Base-by-base conservation (phyloP, 2,888 invertebrate species). In the Andricus quercusramuli region DNA sequence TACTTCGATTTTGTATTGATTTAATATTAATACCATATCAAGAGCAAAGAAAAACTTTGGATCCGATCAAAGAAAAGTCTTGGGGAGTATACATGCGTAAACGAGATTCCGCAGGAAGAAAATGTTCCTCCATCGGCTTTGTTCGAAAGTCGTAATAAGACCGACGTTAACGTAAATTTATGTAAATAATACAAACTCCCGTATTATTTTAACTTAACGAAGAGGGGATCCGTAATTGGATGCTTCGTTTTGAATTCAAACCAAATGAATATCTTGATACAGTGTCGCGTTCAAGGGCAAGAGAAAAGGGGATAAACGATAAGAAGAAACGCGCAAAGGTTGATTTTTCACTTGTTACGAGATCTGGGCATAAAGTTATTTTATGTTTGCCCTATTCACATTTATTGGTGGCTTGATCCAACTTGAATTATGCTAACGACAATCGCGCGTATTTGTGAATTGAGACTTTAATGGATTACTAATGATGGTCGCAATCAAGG, bases 121-220 rank as follows among this genome's bases (percentile, higher is more conserved):
- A 47, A 29, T 70, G 25, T 22, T 47, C 44, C 44, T 47, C 47
- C 9, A 56, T 56, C n/a, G n/a, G 22, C 68, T 70, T 70, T 70
- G 47, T 70, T 70, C 29, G 47, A 22, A 70, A 47, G 68, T 70
- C 47, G 47, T 59, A 76, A 76, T 76, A 76, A 68, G 74, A 65
- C 66, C 79, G 77, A 56, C 66, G 51, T 79, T 76, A 79, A 80
- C 66, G 77, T 67, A 80, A 80, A 80, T 80, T 76, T 77, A 80
- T 80, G 79, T 77, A 79, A 79, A 79, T 79, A 56, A 47, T 41
- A 62, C 74, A 25, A 29, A 41, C 79, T 67, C 47, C 56, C 25
- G 59, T 56, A 41, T 77, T 66, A 56, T 76, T 80, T 44, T 67
- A 67, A 67, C 56, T 77, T 80, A 80, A 80, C 79, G 79, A 80